These are phyloP conservation scores for Leucopsar rothschildi DNA, from an alignment of 2,113 vertebrate genomes.

Conservation along the genomic window DNA sequence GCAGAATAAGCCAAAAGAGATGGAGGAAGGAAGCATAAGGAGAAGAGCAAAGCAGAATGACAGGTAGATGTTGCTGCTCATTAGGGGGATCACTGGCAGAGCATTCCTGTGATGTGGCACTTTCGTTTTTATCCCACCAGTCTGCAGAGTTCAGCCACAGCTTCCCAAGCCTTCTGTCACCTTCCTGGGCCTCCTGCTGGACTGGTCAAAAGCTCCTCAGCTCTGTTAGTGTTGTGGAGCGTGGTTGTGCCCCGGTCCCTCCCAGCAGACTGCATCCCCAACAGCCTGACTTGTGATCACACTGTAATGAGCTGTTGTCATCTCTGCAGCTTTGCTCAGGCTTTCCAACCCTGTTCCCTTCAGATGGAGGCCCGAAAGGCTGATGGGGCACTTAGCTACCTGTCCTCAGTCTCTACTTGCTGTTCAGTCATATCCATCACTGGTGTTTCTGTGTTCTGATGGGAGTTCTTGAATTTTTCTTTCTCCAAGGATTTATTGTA, in stretches of 20 bases:
- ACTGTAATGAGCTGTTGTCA: not conserved
- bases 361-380: not conserved
- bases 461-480: constrained; percentile 21
- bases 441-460: not conserved
- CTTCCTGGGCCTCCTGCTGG: not conserved
- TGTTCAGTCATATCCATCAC: not conserved
- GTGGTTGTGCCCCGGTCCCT: not conserved
- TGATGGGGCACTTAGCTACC: not conserved
- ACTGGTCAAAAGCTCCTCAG: not conserved
- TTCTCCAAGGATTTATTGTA: constrained; percentile 76
- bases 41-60: not conserved
- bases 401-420: not conserved
- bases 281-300: not conserved
- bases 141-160: not conserved
- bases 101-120: not conserved
- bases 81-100: not conserved
- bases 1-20: not conserved
- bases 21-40: not conserved
- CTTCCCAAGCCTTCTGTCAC: not conserved
- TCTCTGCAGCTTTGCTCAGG: not conserved
- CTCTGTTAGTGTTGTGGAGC: not conserved
- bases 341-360: not conserved
- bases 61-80: not conserved
- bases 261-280: not conserved
- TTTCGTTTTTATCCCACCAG: not conserved